These are phyloP conservation scores for Seira ritae DNA, from an alignment of 2,888 invertebrate species.

Conservation along the genomic window DNA sequence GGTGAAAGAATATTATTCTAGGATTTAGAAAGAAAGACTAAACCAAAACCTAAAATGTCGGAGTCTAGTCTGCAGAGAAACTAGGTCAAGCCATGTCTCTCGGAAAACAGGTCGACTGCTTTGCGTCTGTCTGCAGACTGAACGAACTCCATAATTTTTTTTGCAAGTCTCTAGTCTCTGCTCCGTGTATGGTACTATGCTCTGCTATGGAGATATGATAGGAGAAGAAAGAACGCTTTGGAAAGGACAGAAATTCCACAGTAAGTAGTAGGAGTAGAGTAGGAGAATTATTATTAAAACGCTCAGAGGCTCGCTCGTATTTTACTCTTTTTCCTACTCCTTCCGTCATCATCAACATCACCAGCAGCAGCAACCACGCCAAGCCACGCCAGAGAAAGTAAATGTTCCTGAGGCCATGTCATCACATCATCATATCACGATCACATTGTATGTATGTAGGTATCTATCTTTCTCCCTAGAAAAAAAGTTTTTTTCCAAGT, in stretches of 20 bases:
- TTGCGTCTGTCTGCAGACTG: constrained; percentile 11
- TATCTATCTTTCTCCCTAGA: too few species aligned
- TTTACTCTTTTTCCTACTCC: not conserved
- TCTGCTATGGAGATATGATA: too few species aligned
- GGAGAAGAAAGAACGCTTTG: not conserved
- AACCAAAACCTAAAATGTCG: not conserved
- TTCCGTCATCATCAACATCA: not conserved
- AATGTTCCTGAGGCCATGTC: constrained; percentile 8
- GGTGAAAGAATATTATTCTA: not conserved
- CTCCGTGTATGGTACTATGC: not conserved
- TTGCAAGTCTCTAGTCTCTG: not conserved
- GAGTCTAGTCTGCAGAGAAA: constrained; percentile 49
- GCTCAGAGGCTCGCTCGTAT: too few species aligned
- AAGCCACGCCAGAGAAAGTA: not conserved
- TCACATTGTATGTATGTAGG: not conserved
- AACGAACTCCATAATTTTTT: not conserved
- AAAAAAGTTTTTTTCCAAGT: too few species aligned
- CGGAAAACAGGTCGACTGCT: not conserved
- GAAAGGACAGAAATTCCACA: not conserved
- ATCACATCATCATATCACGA: not conserved
- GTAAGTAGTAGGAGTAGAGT: not conserved
- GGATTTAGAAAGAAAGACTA: not conserved
- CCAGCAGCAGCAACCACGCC: too few species aligned
- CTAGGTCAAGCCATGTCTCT: constrained; percentile 53
- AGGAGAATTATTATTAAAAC: too few species aligned